Evolutionary conservation across 2,113 vertebrate species (phyloP).

Genomic region (Oostethus manadensis): DNA sequence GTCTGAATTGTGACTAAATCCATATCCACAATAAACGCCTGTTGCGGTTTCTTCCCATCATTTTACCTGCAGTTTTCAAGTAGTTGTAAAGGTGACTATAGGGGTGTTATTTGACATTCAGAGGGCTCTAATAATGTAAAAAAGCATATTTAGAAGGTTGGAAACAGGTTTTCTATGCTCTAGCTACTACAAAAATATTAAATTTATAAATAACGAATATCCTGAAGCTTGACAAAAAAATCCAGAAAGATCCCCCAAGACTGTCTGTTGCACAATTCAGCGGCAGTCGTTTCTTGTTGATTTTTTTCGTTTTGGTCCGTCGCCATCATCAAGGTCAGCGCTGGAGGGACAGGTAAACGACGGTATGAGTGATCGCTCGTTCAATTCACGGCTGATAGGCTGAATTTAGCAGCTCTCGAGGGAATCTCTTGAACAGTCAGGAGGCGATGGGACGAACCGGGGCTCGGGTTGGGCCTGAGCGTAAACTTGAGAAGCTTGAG

Average conservation of each 20-base stretch:
- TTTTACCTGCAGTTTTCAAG: not conserved
- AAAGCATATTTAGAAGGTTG: too few relatives aligned
- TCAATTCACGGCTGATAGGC: slow-evolving; percentile 6
- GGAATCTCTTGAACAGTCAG: not conserved
- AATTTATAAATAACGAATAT: too few relatives aligned
- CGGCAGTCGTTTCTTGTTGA: not conserved
- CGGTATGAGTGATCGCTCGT: not conserved
- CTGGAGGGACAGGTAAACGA: not conserved
- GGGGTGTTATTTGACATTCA: too few relatives aligned
- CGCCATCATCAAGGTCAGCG: not conserved
- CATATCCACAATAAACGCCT: too few relatives aligned
- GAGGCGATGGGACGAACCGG: not conserved
- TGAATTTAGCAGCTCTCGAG: slow-evolving; percentile 1
- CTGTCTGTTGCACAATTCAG: not conserved
- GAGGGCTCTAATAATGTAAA: too few relatives aligned
- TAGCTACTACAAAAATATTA: too few relatives aligned
- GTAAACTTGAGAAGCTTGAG: not conserved
- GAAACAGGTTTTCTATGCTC: too few relatives aligned
- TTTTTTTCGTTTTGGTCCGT: not conserved
- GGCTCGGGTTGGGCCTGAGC: not conserved
- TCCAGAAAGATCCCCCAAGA: not conserved
- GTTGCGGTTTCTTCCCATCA: too few relatives aligned
- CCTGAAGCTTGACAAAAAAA: too few relatives aligned
- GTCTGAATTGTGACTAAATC: too few relatives aligned
- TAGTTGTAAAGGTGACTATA: not conserved